Conservation (phyloP, 2,113 vertebrate species). For the Solea senegalensis region DNA sequence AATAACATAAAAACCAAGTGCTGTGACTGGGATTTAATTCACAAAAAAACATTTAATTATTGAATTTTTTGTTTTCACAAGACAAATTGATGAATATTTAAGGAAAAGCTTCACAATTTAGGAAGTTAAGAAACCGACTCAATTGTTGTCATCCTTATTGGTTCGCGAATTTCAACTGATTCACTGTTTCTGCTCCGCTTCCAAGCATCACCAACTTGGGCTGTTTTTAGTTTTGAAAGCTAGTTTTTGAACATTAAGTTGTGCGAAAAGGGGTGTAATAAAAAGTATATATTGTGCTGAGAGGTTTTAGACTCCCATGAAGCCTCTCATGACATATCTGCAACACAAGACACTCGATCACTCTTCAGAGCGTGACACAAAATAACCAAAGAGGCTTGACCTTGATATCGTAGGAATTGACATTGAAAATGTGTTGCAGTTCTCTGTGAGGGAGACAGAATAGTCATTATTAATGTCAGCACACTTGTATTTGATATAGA, state of each 20-base stretch:
- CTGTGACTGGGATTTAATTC: no score
- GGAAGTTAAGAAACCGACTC: not conserved
- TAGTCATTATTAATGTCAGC: not conserved
- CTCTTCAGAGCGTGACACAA: not conserved
- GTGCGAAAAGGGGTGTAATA: not conserved
- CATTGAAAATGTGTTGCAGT: not conserved
- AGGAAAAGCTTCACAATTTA: no score
- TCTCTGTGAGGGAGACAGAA: not conserved
- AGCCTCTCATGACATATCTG: not conserved
- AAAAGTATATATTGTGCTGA: not conserved
- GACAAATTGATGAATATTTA: no score
- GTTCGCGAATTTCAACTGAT: constrained; percentile 10
- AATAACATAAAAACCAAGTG: no score
- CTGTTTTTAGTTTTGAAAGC: not conserved
- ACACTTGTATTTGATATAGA: not conserved
- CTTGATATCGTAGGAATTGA: no score
- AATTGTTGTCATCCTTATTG: not conserved
- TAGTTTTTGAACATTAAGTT: constrained; percentile 12
- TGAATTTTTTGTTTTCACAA: no score
- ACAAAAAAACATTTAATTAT: no score
- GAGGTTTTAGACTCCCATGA: not conserved
- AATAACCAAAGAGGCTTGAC: not conserved
- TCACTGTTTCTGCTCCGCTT: not conserved
- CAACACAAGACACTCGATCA: constrained; percentile 1
- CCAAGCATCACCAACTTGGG: constrained; percentile 31